Base-by-base conservation (phyloP, 1,140 invertebrate species). In the Heliconius congener region DNA sequence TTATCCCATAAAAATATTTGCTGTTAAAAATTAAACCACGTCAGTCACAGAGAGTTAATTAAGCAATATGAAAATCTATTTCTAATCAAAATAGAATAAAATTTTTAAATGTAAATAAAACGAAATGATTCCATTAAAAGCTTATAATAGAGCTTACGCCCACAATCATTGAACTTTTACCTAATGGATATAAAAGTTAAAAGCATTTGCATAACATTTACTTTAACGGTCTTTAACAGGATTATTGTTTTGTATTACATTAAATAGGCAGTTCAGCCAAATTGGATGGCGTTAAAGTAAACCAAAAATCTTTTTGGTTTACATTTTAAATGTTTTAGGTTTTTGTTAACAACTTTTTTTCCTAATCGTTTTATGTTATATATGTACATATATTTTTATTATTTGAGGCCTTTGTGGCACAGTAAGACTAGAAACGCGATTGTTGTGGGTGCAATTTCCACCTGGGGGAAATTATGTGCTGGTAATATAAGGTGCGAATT, bases 131-230 rank as follows among this genome's bases (percentile, higher is more conserved):
- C n/a, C n/a, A 57, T 57, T 57, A 8, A 57, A 57, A 57, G 55
- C 55, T 57, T n/a, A 23, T 57, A n/a, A 23, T 57, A 57, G 55
- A 57, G 8, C 19, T 57, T 57, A 57, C n/a, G n/a, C 55, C 50
- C 23, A 73, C 8, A 42, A 60, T 39, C 55, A 73, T 78, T 80
- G 72, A 82, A 77, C 80, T 74, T 57, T 57, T 23, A 57, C 55
- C 30, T 71, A 73, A 73, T 73, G 46, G 39, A 27, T 46, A 73
- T 73, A 50, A 73, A 73, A 73, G 42, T 73, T 46, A 73, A 77
- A 81, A 84, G 79, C 81, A 85, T 85, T 86, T 87, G 74, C 84
- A 84, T 86, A 84, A 83, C 83, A 82, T 84, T 84, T 81, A 76
- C 82, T 83, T 87, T 87, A 84, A 83, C 84, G 81, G 79, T 82